Conservation (phyloP, 2,113 vertebrate genomes). For the Clarias batrachus region DNA sequence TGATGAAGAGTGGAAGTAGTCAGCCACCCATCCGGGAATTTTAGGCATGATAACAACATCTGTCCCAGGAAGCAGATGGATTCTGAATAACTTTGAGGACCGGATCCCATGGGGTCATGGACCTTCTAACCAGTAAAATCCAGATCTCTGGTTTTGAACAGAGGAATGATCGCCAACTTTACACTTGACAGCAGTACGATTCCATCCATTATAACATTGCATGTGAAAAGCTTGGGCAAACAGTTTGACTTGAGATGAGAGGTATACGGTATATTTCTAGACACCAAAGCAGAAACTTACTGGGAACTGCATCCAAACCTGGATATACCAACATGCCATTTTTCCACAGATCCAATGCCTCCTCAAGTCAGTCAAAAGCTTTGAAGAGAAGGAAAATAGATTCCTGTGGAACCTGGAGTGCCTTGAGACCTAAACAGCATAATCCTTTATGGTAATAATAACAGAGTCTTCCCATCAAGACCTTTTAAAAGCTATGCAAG, state of each 20-base stretch:
- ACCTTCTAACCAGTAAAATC: slow-evolving; percentile 21
- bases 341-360: neutral
- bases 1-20: slow-evolving; percentile 46
- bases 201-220: neutral
- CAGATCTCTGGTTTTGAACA: slow-evolving; percentile 8
- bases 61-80: slow-evolving; percentile 42
- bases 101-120: slow-evolving; percentile 24
- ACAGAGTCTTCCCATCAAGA: neutral
- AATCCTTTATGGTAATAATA: neutral
- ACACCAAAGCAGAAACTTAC: neutral
- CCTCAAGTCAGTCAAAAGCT: neutral
- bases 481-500: neutral
- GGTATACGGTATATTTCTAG: neutral
- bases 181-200: neutral
- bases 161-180: neutral
- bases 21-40: neutral
- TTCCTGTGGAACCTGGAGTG: neutral
- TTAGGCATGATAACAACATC: slow-evolving; percentile 9
- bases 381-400: neutral
- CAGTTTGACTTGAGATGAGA: neutral
- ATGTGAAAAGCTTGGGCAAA: neutral
- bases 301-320: neutral
- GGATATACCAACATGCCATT: neutral
- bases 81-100: neutral
- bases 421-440: neutral